Evolutionary conservation across 2,113 vertebrate species (phyloP), one percentile per base, ranked within the genome.

Genomic region (Callopanchax toddi): DNA sequence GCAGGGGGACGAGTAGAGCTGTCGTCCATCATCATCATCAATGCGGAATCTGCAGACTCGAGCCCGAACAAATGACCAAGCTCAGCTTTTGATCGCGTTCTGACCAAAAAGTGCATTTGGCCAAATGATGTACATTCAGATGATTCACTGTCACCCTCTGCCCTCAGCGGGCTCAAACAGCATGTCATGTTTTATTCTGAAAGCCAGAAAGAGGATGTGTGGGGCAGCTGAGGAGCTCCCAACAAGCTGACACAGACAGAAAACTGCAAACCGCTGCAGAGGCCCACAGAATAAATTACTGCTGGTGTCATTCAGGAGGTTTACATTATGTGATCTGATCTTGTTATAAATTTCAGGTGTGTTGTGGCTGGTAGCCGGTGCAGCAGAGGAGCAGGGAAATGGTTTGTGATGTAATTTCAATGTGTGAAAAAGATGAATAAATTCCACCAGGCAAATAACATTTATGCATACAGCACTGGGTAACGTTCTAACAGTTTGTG

Each of bases 101-200:
- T 56, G 25, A 61, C 25, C 54, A 46, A 56, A 64, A 45, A 42
- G 36, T 43, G 45, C 22, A 61, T 52, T 48, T 20, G 11, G 44
- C 55, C n/a, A 5, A 23, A 51, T 60, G 32, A 67, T 68, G 68
- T 32, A 56, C n/a, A 72, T 65, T 73, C 58, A 52, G 66, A 82
- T 71, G 76, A 72, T 42, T 73, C 54, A 43, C 60, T 21, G 68
- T 60, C 54, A 23, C 48, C 67, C 20, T 55, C 50, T 18, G 29
- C 46, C 58, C 72, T 25, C 2, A 17, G 45, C 12, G 0, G 51
- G 59, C 26, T 15, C 4, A 15, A 51, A 5, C 74, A 60, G 58
- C 57, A 11, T 53, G 66, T 67, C 55, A 69, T 56, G 34, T 73
- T 79, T 67, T 65, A 76, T 80, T 80, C 66, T 68, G 52, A 17